Base-by-base conservation (phyloP, 2,888 invertebrate genomes). In the Phlogophora meticulosa region DNA sequence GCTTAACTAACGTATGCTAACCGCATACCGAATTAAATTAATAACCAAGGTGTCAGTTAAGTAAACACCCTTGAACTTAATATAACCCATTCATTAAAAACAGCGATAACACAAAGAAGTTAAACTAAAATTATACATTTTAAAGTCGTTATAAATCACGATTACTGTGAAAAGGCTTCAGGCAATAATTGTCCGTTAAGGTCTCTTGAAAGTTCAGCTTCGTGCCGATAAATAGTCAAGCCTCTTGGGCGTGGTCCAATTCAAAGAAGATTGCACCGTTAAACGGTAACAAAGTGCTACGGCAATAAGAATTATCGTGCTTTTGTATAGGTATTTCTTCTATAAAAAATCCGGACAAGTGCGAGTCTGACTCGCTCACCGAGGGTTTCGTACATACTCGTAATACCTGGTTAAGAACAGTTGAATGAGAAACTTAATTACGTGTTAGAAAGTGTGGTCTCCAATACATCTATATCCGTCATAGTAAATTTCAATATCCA, bases 171-270 rank as follows among this genome's bases (percentile, higher is more conserved):
- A 72, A 80, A 77, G 62, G 49, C 71, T 81, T 81, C 65, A 83
- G 52, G 49, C 28, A 58, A 55, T 65, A 81, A 81, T 83, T 83
- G 68, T 75, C 78, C 76, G 62, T 76, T 72, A 73, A 56, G 65
- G 67, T 73, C 71, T 78, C 80, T 81, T 75, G 67, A 82, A 85
- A 76, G 43, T 62, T 68, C 40, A 22, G 73, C 82, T 89, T 85
- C 90, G 89, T 91, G 90, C 86, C 76, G 85, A 83, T 89, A 88
- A 88, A 75, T 84, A 86, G 80, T 76, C 53, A 58, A 72, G 76
- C 64, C 67, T 69, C 60, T 57, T 17, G 55, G 42, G 76, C 46
- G 72, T 72, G 85, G 85, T 71, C 4, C 75, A 85, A 87, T 72
- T 65, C 20, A 81, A 4, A 66, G 67, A 68, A 75, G 46, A 67